phyloP scores from a whole-genome alignment of 2,113 vertebrate species.

The Anhinga rufa region DNA sequence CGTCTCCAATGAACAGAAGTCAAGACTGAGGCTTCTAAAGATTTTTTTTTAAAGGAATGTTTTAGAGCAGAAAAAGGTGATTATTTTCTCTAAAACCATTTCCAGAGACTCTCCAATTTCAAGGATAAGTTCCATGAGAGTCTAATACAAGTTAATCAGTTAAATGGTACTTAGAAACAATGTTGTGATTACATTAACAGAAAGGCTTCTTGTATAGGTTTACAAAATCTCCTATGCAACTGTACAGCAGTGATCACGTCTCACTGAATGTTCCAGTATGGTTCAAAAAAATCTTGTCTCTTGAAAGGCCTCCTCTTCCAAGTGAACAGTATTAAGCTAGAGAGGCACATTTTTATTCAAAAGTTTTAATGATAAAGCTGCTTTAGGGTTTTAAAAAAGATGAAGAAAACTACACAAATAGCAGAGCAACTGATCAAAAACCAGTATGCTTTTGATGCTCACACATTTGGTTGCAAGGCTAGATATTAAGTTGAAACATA shows the following conservation, averaged over 20 bases:
- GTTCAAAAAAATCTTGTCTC: neutral
- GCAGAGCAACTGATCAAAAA: neutral
- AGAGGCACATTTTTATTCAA: neutral
- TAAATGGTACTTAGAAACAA: neutral
- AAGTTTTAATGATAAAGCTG: neutral
- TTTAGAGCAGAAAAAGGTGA: neutral
- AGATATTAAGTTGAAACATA: neutral
- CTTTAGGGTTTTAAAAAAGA: neutral
- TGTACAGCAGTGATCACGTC: neutral
- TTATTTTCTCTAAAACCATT: neutral
- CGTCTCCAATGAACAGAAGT: neutral
- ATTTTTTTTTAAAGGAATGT: neutral
- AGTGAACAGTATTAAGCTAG: neutral
- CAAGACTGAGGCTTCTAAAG: neutral
- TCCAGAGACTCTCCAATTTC: neutral
- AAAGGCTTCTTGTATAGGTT: neutral
- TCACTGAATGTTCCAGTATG: neutral
- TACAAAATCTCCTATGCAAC: neutral
- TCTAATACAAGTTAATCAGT: neutral
- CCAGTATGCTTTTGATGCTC: neutral
- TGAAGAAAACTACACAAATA: neutral
- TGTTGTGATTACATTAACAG: neutral
- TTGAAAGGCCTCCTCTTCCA: neutral
- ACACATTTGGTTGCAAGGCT: neutral
- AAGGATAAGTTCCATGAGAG: neutral